Base-by-base conservation (phyloP, 2,888 invertebrate genomes). In the Abrostola triplasia region DNA sequence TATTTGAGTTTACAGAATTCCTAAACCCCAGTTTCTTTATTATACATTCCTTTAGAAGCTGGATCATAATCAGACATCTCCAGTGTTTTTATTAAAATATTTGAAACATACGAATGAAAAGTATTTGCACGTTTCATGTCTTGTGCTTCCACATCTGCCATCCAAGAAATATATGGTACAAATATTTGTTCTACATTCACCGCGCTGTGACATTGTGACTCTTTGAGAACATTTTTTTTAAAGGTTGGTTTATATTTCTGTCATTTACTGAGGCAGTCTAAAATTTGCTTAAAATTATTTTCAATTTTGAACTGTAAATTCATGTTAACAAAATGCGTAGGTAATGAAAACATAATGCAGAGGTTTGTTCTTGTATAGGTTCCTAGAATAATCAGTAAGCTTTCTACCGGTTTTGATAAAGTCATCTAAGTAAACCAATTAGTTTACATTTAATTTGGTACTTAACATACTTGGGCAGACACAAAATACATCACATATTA, bases 111-210 rank as follows among this genome's bases (percentile, higher is more conserved):
- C 12, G 37, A 67, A 67, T 64, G 48, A 64, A 67, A 64, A 52
- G 44, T 68, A 72, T 71, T 68, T 60, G 48, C 55, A 37, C 48
- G 59, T 59, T 24, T 24, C 36, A 35, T 51, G 41, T 52, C 38
- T 59, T 40, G 36, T 42, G 63, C 44, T 49, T 55, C 64, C 67
- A 50, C 56, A 56, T 41, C n/a, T 70, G 64, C 62, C 67, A 67
- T 13, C 36, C 60, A 61, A 66, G 53, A 75, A 64, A 76, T 73
- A 63, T 61, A 65, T 63, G 63, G 68, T 55, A 59, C 48, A 75
- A 77, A 77, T 67, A 73, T 77, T 77, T 75, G 57, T 57, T 64
- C 48, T 57, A 60, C 47, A 63, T 55, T 40, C 42, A 64, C 55
- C 49, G 52, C 47, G 52, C 37, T 59, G 49, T 61, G 53, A 64